Percentiles rank a stretch among this genome's conserved stretches.
Conservation (phyloP, 1,140 invertebrate species). For the Chrysomallon squamiferum region DNA sequence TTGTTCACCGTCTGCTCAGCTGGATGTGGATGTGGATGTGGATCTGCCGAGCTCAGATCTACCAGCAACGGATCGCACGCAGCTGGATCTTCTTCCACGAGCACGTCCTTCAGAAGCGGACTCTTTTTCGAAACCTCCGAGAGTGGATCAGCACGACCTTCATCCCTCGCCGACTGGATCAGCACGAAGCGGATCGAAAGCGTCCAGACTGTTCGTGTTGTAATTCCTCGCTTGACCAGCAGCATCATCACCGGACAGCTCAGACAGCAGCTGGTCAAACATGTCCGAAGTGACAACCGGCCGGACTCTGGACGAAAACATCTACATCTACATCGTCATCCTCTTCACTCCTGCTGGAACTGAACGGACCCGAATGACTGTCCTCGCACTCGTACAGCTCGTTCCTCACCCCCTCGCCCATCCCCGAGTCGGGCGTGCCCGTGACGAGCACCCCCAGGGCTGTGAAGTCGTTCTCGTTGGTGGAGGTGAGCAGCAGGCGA, state of each 20-base stretch:
- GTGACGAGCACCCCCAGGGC: background rate
- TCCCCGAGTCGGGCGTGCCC: background rate
- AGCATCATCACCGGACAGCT: background rate
- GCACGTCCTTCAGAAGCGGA: background rate
- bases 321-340: too few relatives aligned
- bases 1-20: too few relatives aligned
- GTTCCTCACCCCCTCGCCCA: background rate
- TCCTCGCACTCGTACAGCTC: background rate
- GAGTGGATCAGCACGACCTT: background rate
- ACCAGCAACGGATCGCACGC: background rate
- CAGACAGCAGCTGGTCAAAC: too few relatives aligned
- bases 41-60: too few relatives aligned
- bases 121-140: background rate
- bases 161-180: background rate
- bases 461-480: too few relatives aligned
- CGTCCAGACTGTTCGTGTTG: background rate
- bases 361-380: background rate
- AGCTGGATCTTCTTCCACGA: constrained; percentile 7
- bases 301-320: too few relatives aligned
- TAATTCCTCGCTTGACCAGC: background rate
- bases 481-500: too few relatives aligned
- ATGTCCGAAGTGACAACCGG: constrained; percentile 14
- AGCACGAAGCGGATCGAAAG: background rate
- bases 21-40: too few relatives aligned
- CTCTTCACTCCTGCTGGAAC: background rate